Percentiles rank a stretch among this genome's conserved stretches.
These are phyloP conservation scores for Arvicanthis niloticus DNA, from an alignment of 2,113 vertebrate genomes.

Conservation along the genomic window DNA sequence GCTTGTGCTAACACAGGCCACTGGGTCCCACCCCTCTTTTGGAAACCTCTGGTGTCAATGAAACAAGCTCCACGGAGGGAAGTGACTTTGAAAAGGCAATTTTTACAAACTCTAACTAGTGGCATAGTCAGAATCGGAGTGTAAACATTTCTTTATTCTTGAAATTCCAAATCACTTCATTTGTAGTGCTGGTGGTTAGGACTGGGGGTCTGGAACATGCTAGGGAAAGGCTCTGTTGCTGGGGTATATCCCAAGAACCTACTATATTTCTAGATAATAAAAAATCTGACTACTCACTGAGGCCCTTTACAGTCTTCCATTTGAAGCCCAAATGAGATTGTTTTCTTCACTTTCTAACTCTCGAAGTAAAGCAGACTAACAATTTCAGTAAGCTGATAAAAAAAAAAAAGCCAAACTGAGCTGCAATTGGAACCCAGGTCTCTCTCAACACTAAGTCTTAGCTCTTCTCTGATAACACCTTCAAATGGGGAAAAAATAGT, in stretches of 20 bases:
- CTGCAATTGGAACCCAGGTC: background rate
- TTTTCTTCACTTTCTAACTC: background rate
- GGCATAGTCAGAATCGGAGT: background rate
- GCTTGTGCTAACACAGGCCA: background rate
- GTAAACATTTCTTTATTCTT: background rate
- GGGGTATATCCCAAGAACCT: background rate
- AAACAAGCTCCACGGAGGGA: background rate
- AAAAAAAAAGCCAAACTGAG: slow-evolving; percentile 4
- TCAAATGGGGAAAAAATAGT: slow-evolving; percentile 28
- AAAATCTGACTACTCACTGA: slow-evolving; percentile 28
- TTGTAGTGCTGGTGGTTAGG: background rate
- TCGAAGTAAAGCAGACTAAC: slow-evolving; percentile 1
- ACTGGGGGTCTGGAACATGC: background rate
- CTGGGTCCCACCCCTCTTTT: background rate
- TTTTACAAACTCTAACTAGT: slow-evolving; percentile 43
- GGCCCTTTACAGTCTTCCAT: background rate
- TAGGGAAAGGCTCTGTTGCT: background rate
- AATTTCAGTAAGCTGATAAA: background rate
- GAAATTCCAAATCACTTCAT: background rate
- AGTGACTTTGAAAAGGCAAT: slow-evolving; percentile 22
- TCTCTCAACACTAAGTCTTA: slow-evolving; percentile 30
- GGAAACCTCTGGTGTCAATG: background rate
- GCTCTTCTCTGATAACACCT: background rate
- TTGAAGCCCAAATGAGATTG: slow-evolving; percentile 19
- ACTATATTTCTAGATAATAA: slow-evolving; percentile 34